Evolutionary conservation across 2,113 vertebrate species (phyloP), one percentile per base, ranked within the genome.

Genomic region (Oncorhynchus masou): DNA sequence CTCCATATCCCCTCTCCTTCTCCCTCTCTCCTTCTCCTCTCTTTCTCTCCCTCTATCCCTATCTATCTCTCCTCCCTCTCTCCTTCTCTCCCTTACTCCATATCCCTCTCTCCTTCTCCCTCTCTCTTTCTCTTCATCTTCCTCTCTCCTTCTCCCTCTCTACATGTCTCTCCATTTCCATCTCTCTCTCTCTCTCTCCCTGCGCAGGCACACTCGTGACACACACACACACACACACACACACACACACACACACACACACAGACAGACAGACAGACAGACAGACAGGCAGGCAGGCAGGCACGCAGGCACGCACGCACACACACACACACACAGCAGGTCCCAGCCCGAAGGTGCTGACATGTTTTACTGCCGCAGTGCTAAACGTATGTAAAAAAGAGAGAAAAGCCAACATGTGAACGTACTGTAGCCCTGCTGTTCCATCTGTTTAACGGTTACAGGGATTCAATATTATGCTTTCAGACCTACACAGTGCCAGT

Each of bases 361-460:
- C 87, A 86, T 87, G 79, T 85, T 90, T 90, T 86, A 91, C 83
- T 79, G 75, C 76, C 12, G 39, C 59, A 60, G 74, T 65, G 76
- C 79, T 70, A 77, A 75, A 78, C 57, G 51, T 84, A 86, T 86
- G 88, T 87, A 81, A 84, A 82, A 81, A 74, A 81, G 83, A 69
- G 76, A 81, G 67, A 78, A 86, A 84, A 86, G 78, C 81, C 81
- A 86, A 81, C 83, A 84, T 82, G 79, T 79, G 79, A 80, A 39
- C 76, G 74, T 71, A 66, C 15, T 13, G 3, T 78, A 80, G 76
- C 83, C 79, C 78, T 68, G 54, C 67, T 66, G 71, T 86, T 86
- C 62, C 80, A 85, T 74, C 34, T 3, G 29, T 81, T 86, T 88
- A 85, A 87, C 80, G 82, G 80, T 72, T 85, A 80, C 86, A 71